Conservation (phyloP, 2,888 invertebrate species). For the Drosophila siamana region DNA sequence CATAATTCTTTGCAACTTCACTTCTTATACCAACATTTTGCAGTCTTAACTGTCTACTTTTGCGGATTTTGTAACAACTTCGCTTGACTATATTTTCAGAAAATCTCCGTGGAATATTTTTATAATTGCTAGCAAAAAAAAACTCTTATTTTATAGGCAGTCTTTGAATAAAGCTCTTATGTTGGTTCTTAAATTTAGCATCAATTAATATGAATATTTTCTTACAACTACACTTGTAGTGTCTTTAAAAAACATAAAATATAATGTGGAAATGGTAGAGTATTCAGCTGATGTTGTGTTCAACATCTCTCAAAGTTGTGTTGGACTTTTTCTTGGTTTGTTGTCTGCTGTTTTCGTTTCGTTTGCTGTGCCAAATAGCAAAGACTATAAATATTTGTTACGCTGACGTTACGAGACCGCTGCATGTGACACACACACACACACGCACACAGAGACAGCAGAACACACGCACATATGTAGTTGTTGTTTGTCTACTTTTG, state of each 20-base stretch:
- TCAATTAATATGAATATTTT: not conserved
- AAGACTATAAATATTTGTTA: slow-evolving; percentile 81
- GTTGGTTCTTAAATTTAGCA: no score
- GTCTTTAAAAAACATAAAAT: no score
- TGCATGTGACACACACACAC: slow-evolving; percentile 53
- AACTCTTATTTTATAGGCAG: no score
- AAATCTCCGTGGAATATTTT: not conserved
- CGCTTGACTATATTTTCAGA: not conserved
- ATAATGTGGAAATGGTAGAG: slow-evolving; percentile 14
- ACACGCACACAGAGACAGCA: slow-evolving; percentile 5
- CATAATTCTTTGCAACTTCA: slow-evolving; percentile 22
- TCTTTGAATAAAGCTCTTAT: no score
- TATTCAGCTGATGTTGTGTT: not conserved
- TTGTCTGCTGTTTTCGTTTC: slow-evolving; percentile 43
- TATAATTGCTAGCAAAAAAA: no score
- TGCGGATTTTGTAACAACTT: not conserved
- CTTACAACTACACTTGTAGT: no score
- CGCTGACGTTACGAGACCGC: slow-evolving; percentile 65
- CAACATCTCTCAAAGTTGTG: slow-evolving; percentile 2
- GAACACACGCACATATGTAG: slow-evolving; percentile 37
- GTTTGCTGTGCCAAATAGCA: slow-evolving; percentile 61
- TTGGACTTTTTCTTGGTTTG: slow-evolving; percentile 38
- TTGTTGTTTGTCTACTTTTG: slow-evolving; percentile 65
- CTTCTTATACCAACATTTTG: not conserved
- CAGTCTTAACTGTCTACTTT: not conserved